Percentiles rank a stretch among this genome's conserved stretches.
These are phyloP conservation scores for Cynocephalus volans DNA, from an alignment of 2,113 vertebrate genomes.

Conservation along the genomic window DNA sequence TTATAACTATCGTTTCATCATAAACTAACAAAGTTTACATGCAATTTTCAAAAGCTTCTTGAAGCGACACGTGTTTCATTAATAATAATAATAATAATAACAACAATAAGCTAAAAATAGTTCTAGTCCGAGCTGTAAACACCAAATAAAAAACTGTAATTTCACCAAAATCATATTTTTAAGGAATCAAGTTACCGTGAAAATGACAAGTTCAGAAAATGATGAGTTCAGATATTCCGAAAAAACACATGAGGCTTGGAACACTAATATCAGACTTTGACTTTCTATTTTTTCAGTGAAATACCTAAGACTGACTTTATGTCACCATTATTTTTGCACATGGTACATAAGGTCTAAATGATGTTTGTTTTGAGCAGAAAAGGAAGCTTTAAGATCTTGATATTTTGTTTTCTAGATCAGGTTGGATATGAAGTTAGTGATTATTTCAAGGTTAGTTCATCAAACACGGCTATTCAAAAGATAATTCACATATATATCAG, in stretches of 20 bases:
- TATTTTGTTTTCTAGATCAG: conserved; percentile 70
- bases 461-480: conserved; percentile 65
- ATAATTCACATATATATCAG: conserved; percentile 67
- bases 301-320: conserved; percentile 83
- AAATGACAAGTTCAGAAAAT: conserved; percentile 81
- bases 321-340: conserved; percentile 79
- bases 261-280: conserved; percentile 78
- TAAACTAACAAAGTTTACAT: conserved; percentile 86
- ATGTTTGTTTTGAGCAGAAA: conserved; percentile 82
- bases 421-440: conserved; percentile 69
- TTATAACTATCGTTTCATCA: conserved; percentile 85
- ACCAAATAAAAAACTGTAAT: conserved; percentile 86
- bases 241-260: conserved; percentile 81
- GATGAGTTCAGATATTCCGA: conserved; percentile 85
- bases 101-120: conserved; percentile 81
- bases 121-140: conserved; percentile 87
- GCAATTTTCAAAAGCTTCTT: conserved; percentile 87
- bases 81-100: conserved; percentile 87
- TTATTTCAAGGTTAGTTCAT: conserved; percentile 59
- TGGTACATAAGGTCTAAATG: conserved; percentile 84
- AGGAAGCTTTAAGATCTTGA: conserved; percentile 77
- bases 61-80: conserved; percentile 87
- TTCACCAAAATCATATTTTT: conserved; percentile 87
- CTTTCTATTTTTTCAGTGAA: conserved; percentile 85
- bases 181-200: conserved; percentile 77